Evolutionary conservation across 2,797 vertebrate genomes (phyloP).

Genomic region (Iguana delicatissima): DNA sequence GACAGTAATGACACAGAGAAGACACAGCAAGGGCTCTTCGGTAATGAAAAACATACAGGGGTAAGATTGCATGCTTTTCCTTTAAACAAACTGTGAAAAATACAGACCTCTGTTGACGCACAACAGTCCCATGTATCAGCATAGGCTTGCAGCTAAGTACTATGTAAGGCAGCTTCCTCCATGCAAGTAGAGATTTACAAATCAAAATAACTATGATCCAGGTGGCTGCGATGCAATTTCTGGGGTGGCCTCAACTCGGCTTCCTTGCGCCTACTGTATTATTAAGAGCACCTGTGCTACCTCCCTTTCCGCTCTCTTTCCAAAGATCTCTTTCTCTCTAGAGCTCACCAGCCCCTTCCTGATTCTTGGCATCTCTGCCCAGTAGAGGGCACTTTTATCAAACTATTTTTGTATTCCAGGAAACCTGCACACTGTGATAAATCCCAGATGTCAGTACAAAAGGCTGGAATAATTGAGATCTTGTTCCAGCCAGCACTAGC

Average conservation of each 20-base stretch:
- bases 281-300: constrained; percentile 54
- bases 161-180: constrained; percentile 72
- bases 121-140: constrained; percentile 32
- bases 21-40: constrained; percentile 60
- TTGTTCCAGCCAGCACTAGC: neutral
- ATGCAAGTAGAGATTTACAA: constrained; percentile 76
- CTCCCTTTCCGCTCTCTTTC: constrained; percentile 15
- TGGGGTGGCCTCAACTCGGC: constrained; percentile 57
- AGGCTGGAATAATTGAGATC: neutral
- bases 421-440: neutral
- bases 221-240: constrained; percentile 68
- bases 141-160: constrained; percentile 70
- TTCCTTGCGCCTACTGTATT: constrained; percentile 56
- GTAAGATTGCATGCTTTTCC: constrained; percentile 68
- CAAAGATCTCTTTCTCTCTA: neutral
- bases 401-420: constrained; percentile 1
- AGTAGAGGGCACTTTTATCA: constrained; percentile 68
- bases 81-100: constrained; percentile 64
- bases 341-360: neutral
- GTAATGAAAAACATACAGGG: constrained; percentile 61
- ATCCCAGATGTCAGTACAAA: accelerated
- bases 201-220: constrained; percentile 78
- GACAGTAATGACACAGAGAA: constrained; percentile 49
- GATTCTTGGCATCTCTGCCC: constrained; percentile 4
- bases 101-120: constrained; percentile 46